Evolutionary conservation across 2,888 invertebrate species (phyloP).

Genomic region (Cataglyphis livida): DNA sequence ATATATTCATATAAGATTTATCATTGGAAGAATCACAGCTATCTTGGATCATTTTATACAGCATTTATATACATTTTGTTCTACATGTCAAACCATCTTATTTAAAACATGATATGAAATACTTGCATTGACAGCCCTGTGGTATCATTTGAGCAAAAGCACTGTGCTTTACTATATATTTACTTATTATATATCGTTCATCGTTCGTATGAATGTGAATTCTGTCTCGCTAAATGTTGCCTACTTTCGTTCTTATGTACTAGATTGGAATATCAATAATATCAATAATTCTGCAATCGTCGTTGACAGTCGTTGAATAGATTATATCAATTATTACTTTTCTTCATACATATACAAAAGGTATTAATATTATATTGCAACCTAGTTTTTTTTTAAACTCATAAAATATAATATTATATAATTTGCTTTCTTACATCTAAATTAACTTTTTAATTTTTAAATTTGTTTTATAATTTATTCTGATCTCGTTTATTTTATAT

Average conservation of each 20-base stretch:
- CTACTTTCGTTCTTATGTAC: conserved; percentile 40
- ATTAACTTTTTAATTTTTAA: conserved; percentile 7
- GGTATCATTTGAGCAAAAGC: conserved; percentile 52
- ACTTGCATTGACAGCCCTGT: conserved; percentile 45
- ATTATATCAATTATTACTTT: conserved; percentile 15
- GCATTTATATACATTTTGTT: conserved; percentile 24
- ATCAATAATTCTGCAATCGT: background rate
- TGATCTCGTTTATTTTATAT: background rate
- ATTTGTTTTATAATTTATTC: conserved; percentile 7
- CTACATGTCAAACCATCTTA: conserved; percentile 47
- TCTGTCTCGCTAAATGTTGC: conserved; percentile 10
- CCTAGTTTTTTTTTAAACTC: conserved; percentile 1
- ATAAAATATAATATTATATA: background rate
- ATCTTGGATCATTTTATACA: background rate
- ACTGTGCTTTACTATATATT: conserved; percentile 33
- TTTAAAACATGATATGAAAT: conserved; percentile 61
- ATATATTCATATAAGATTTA: conserved; percentile 12
- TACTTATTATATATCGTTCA: background rate
- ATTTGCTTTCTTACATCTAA: background rate
- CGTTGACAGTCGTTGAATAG: conserved; percentile 5
- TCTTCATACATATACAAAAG: conserved; percentile 5
- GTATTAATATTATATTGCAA: background rate
- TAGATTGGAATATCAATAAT: background rate
- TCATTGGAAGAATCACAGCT: background rate
- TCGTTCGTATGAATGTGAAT: conserved; percentile 17